These are phyloP conservation scores for Cyanoderma ruficeps DNA, from an alignment of 2,113 vertebrate genomes.

Conservation along the genomic window DNA sequence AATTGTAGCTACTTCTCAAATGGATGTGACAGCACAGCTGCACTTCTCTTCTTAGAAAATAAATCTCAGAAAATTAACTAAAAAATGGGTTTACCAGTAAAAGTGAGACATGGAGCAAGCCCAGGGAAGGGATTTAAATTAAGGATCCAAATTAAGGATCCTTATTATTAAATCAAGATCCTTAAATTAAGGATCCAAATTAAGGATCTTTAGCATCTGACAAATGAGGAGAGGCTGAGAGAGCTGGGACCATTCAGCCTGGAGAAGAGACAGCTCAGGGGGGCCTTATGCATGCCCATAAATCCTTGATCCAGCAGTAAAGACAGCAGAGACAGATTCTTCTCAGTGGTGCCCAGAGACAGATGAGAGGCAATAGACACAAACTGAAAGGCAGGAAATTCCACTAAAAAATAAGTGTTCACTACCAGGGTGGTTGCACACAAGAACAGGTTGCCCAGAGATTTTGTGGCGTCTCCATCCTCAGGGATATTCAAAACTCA, in stretches of 20 bases:
- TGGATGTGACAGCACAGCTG: neutral
- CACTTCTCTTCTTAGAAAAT: neutral
- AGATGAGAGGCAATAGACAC: neutral
- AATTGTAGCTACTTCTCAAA: neutral
- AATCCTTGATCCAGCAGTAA: neutral
- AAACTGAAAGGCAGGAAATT: neutral
- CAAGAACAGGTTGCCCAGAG: neutral
- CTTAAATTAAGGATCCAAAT: too few relatives aligned
- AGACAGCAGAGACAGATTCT: neutral
- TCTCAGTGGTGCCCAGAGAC: neutral
- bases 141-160: neutral
- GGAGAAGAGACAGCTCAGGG: neutral
- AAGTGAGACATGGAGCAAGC: neutral
- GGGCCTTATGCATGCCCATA: neutral
- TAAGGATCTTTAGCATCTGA: neutral
- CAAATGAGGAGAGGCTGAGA: neutral
- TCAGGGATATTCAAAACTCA: neutral
- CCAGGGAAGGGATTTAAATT: neutral
- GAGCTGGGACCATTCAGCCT: neutral
- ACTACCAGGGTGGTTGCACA: rapidly evolving
- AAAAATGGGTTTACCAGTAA: neutral
- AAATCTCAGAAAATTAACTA: neutral
- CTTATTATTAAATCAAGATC: neutral
- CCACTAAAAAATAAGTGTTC: neutral
- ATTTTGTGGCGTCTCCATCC: neutral